Evolutionary conservation across 1,140 invertebrate species (phyloP), one percentile per base, ranked within the genome.

Genomic region (Ganaspis sp.): DNA sequence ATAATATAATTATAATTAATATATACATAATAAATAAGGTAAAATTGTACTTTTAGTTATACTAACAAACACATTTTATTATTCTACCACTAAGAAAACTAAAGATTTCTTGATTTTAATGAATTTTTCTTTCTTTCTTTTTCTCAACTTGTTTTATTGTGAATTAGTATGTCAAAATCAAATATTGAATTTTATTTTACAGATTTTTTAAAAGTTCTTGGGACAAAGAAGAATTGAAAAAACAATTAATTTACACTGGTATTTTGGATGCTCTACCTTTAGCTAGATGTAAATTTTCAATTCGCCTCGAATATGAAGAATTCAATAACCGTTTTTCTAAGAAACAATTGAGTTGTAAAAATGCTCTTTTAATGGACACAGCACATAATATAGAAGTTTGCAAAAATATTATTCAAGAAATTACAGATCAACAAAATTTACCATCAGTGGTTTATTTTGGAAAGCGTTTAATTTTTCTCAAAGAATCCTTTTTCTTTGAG

Each of bases 281-380:
- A 9, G 84, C 85, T 17, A 84, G 69, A 40, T 87, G 84, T 54
- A 86, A 84, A 84, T 87, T 83, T 80, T 76, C 85, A 4, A 77
- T 88, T 69, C 80, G 79, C 21, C 78, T 81, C 0, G 11, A 1
- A 45, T 87, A 87, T 70, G 64, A 81, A 34, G 84, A 87, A 29
- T 89, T 89, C 58, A 49, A 72, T 6, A 73, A 76, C 29, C 76
- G 83, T 26, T 83, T 84, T 70, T 80, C 73, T 11, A 73, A 69
- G 34, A 29, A 70, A 19, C 15, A 21, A 9, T 23, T n/a, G 12
- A 70, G 70, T 71, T n/a, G 45, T 6, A 49, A 49, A 49, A 49
- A 49, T 49, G 8, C 6, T 49, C 12, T 15, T 15, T 49, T n/a
- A 5, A 5, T 49, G 4, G 45, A 49, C 2, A 17, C 5, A 6